A percentile compares a stretch with the other conserved stretches of the same genome.
Evolutionary conservation across 2,113 vertebrate genomes (phyloP).

Genomic region (Arothron firmamentum): DNA sequence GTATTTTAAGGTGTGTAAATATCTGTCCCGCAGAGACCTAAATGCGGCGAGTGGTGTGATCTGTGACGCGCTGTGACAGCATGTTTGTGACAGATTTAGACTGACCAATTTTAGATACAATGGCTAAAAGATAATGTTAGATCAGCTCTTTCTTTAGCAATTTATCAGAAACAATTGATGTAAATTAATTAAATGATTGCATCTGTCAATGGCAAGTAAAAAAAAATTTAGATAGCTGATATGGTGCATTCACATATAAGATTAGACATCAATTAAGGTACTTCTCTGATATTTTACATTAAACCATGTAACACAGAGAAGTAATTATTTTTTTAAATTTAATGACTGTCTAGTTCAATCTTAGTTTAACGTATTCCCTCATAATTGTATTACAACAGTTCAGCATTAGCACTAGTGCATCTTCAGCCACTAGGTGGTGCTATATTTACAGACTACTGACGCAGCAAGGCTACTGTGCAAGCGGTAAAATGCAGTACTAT

Average conservation of each 20-base stretch:
- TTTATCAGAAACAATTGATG: not conserved
- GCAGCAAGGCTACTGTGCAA: not conserved
- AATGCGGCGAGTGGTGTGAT: constrained; percentile 42
- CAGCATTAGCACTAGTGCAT: constrained; percentile 24
- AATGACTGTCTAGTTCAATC: too few relatives aligned
- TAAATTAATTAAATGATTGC: not conserved
- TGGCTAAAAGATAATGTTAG: not conserved
- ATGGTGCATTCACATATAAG: too few relatives aligned
- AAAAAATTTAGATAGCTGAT: too few relatives aligned
- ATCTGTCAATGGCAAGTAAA: not conserved
- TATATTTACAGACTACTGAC: constrained; percentile 2
- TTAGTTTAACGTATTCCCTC: too few relatives aligned
- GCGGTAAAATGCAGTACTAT: too few relatives aligned
- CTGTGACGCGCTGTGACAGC: constrained; percentile 30
- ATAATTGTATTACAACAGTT: constrained; percentile 4
- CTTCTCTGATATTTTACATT: too few relatives aligned
- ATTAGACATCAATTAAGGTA: too few relatives aligned
- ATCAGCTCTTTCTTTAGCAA: not conserved
- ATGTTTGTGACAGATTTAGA: constrained; percentile 17
- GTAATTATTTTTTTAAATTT: too few relatives aligned
- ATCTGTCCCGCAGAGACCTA: constrained; percentile 17
- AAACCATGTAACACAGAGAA: too few relatives aligned
- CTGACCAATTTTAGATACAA: not conserved
- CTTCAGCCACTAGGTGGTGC: constrained; percentile 55
- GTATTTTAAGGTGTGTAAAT: constrained; percentile 9